phyloP scores from a whole-genome alignment of 2,888 invertebrate species.

The Malthinus flaveolus region DNA sequence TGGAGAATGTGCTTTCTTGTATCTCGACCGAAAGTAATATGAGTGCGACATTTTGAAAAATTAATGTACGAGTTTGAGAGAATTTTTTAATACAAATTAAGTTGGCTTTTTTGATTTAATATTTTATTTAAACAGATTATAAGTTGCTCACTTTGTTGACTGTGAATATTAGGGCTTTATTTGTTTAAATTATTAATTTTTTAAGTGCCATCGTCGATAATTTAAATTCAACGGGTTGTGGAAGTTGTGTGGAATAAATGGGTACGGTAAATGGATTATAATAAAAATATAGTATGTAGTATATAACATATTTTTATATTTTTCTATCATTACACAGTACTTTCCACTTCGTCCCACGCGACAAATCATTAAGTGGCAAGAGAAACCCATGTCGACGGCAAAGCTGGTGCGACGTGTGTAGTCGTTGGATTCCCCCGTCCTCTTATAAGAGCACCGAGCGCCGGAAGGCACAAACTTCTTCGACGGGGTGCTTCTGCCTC shows the following conservation, averaged over 20 bases:
- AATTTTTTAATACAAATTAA: too few species aligned
- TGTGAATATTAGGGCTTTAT: too few species aligned
- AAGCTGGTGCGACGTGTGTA: slow-evolving; percentile 36
- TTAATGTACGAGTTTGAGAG: too few species aligned
- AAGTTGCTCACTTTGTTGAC: too few species aligned
- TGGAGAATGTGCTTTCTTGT: too few species aligned
- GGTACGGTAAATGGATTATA: too few species aligned
- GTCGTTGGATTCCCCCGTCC: slow-evolving; percentile 33
- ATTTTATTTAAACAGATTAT: too few species aligned
- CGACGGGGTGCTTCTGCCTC: slow-evolving; percentile 23
- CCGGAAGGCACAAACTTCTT: slow-evolving; percentile 31
- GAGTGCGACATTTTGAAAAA: too few species aligned
- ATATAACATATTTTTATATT: slow-evolving; percentile 26
- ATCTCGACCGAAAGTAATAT: too few species aligned
- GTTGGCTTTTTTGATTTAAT: too few species aligned
- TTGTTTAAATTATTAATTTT: too few species aligned
- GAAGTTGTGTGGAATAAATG: not conserved
- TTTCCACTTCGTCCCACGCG: slow-evolving; percentile 36
- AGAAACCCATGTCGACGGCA: slow-evolving; percentile 37
- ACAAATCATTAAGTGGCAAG: slow-evolving; percentile 38
- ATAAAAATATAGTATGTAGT: slow-evolving; percentile 15
- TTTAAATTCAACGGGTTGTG: slow-evolving; percentile 1
- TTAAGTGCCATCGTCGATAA: too few species aligned
- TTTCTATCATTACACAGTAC: slow-evolving; percentile 34
- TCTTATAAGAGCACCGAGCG: slow-evolving; percentile 26